Evolutionary conservation across 2,113 vertebrate species (phyloP), one percentile per base, ranked within the genome.

Genomic region (Drymodes brunneopygia): DNA sequence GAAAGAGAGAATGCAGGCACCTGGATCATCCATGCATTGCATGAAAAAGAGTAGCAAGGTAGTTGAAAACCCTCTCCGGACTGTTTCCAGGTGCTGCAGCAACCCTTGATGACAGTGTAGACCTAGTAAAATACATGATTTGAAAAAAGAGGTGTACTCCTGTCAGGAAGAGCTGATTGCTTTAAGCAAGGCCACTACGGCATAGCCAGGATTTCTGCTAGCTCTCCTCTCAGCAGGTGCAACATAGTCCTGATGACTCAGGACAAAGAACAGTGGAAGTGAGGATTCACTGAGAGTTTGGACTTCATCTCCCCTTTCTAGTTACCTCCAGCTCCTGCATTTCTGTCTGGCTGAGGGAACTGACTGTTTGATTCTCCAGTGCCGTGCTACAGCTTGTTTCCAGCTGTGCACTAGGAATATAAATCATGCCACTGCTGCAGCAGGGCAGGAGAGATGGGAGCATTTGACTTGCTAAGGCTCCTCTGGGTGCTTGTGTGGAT

Each of bases 321-420:
- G 40, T 57, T 75, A 31, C 31, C 53, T 82, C n/a, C 74, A 82
- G 70, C 36, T 93, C 57, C 78, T 57, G 16, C 67, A 51, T 87
- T 87, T 81, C 84, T 89, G 61, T 44, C 66, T 82, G 90, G 81
- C 90, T 89, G 58, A 33, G 7, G 81, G 45, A 94, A 53, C 78
- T 66, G 75, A 60, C 81, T 87, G 40, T 42, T 90, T 64, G 45
- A 50, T 80, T 95, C 90, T 87, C 81, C 88, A 33, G 61, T 14
- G 42, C 57, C 64, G 62, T 80, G 75, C 67, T 83, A 48, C 28
- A 56, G 62, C 50, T 73, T 54, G 33, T 72, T 85, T 95, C 73
- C 94, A 72, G 92, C 90, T 95, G 70, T 91, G 94, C 74, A 33
- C 45, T 33, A 95, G 78, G 96, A 95, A 93, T 94, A 91, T 66